Percentiles rank a stretch among this genome's conserved stretches.
Evolutionary conservation across 1,140 invertebrate species (phyloP).

Genomic region (Eufriesea mexicana): DNA sequence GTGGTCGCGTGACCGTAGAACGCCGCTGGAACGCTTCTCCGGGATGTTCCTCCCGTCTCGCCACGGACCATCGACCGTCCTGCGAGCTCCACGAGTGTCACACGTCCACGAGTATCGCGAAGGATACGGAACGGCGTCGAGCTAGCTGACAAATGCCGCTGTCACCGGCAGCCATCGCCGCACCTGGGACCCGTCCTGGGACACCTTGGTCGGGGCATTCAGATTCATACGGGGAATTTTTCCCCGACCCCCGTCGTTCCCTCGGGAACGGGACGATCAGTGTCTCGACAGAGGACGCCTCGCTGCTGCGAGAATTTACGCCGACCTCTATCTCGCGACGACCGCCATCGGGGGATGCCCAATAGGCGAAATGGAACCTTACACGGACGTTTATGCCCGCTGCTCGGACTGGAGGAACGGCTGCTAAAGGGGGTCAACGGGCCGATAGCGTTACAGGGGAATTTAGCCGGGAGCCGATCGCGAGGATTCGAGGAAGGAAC

Average conservation of each 20-base stretch:
- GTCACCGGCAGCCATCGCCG: conserved; percentile 48
- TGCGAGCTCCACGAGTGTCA: background rate
- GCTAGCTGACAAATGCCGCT: conserved; percentile 52
- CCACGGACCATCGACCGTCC: background rate
- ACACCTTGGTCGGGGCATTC: conserved; percentile 33
- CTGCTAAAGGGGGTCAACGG: background rate
- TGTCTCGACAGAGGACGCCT: conserved; percentile 26
- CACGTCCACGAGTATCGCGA: background rate
- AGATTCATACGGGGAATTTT: conserved; percentile 44
- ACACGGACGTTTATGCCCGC: background rate
- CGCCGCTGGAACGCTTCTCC: background rate
- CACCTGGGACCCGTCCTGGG: conserved; percentile 58
- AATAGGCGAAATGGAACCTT: conserved; percentile 12
- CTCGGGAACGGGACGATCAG: background rate
- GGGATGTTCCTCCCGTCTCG: background rate
- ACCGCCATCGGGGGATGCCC: background rate
- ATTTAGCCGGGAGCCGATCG: background rate
- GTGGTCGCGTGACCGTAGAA: background rate
- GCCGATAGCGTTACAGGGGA: background rate
- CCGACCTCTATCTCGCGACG: background rate
- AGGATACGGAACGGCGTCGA: conserved; percentile 30
- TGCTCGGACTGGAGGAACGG: background rate
- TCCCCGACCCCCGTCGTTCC: background rate
- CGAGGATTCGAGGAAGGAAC: conserved; percentile 9
- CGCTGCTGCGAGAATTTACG: conserved; percentile 6